Evolutionary conservation across 2,888 invertebrate species (phyloP).

Genomic region (Hydrotaea cyrtoneurina): DNA sequence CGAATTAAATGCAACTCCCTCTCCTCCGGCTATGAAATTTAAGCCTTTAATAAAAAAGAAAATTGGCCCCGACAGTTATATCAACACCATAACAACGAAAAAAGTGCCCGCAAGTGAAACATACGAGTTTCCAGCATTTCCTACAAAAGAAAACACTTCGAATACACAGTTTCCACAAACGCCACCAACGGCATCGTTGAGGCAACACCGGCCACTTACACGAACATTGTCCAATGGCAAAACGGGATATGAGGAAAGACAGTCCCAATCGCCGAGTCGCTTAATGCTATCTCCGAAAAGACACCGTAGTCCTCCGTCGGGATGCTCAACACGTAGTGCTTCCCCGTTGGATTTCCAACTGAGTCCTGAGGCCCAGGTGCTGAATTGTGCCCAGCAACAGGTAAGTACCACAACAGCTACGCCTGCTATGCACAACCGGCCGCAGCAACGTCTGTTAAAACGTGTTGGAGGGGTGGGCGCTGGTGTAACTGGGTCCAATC

Average conservation of each 20-base stretch:
- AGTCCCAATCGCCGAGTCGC: conserved; percentile 72
- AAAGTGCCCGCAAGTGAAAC: conserved; percentile 79
- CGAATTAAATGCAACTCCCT: conserved; percentile 65
- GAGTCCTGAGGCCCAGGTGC: conserved; percentile 70
- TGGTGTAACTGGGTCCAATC: conserved; percentile 77
- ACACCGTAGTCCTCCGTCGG: conserved; percentile 80
- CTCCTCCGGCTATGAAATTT: conserved; percentile 80
- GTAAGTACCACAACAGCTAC: conserved; percentile 58
- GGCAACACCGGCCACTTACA: conserved; percentile 86
- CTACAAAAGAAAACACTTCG: conserved; percentile 70
- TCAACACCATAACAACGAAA: conserved; percentile 83
- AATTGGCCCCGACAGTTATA: conserved; percentile 88
- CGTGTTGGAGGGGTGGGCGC: conserved; percentile 81
- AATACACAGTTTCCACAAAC: conserved; percentile 62
- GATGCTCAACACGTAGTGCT: conserved; percentile 80
- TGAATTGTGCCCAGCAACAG: conserved; percentile 24
- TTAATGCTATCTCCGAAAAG: conserved; percentile 76
- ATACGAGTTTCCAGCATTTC: conserved; percentile 79
- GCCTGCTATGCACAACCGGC: conserved; percentile 77
- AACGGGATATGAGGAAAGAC: conserved; percentile 72
- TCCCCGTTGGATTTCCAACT: conserved; percentile 79
- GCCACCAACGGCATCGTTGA: conserved; percentile 62
- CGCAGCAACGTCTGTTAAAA: conserved; percentile 85
- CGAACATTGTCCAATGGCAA: conserved; percentile 85
- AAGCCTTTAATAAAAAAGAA: conserved; percentile 85